Evolutionary conservation across 2,113 vertebrate species (phyloP).

Genomic region (Eublepharis macularius): DNA sequence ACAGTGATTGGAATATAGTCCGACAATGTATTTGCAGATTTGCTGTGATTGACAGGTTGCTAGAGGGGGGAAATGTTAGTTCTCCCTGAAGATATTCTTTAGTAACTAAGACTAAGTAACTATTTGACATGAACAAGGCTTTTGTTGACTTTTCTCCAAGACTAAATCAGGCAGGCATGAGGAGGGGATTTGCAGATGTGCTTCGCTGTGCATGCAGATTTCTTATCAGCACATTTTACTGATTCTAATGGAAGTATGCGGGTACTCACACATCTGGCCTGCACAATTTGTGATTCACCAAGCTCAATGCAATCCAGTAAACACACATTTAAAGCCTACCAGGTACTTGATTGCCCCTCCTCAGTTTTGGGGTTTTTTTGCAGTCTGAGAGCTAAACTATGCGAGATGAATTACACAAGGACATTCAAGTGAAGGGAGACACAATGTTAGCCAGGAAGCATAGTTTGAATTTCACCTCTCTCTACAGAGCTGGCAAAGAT

Average conservation of each 20-base stretch:
- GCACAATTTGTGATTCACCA: not conserved
- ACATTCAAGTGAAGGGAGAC: no score
- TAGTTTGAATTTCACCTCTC: no score
- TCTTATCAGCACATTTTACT: not conserved
- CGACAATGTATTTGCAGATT: conserved; percentile 73
- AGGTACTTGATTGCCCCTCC: not conserved
- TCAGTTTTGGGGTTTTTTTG: not conserved
- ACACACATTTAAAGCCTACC: not conserved
- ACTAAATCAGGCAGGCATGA: conserved; percentile 51
- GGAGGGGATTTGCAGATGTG: not conserved
- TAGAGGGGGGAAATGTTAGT: conserved; percentile 71
- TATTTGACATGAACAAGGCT: conserved; percentile 62
- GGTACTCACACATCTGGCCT: not conserved
- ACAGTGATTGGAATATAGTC: conserved; percentile 70
- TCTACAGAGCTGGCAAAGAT: no score
- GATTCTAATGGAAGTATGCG: not conserved
- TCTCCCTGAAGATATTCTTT: conserved; percentile 68
- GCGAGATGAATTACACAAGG: no score
- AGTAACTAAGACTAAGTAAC: conserved; percentile 64
- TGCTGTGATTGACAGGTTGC: conserved; percentile 70
- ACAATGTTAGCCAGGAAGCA: no score
- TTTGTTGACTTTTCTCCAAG: conserved; percentile 31
- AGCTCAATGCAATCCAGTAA: not conserved
- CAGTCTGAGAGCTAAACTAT: no score
- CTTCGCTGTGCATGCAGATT: not conserved